phyloP scores from a whole-genome alignment of 2,113 vertebrate species.

The Electrona antarctica region DNA sequence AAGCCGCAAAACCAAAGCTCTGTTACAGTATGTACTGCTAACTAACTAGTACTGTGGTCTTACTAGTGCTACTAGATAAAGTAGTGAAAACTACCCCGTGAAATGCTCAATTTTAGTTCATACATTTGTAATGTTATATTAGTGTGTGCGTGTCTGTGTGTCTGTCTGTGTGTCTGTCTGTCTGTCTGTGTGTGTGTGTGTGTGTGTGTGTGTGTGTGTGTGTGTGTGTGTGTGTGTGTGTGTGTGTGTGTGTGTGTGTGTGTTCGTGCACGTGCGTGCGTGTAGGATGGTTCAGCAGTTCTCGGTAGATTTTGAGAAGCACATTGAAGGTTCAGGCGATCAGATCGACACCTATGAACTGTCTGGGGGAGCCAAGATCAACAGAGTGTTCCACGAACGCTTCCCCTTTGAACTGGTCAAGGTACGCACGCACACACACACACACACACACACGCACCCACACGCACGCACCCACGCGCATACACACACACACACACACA shows the following conservation, averaged over 20 bases:
- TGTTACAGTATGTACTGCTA: constrained; percentile 86
- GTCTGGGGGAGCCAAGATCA: constrained; percentile 93
- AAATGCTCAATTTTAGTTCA: too few species aligned
- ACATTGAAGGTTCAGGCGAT: constrained; percentile 94
- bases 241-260: constrained; percentile 13
- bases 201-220: too few species aligned
- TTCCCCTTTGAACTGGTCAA: constrained; percentile 97
- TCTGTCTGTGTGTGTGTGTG: too few species aligned
- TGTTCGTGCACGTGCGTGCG: constrained; percentile 25
- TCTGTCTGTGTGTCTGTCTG: too few species aligned
- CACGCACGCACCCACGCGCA: background rate
- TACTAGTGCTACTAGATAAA: too few species aligned
- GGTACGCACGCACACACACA: constrained; percentile 70
- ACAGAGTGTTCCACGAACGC: constrained; percentile 94
- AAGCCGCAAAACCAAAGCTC: constrained; percentile 93
- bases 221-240: background rate
- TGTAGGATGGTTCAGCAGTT: constrained; percentile 97
- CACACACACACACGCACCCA: constrained; percentile 23
- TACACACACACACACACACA: background rate
- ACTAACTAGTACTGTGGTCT: too few species aligned
- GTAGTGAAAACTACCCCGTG: too few species aligned
- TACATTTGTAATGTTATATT: too few species aligned
- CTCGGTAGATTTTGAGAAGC: constrained; percentile 95
- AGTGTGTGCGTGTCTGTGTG: too few species aligned
- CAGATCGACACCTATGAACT: constrained; percentile 96